These are phyloP conservation scores for Kryptolebias marmoratus DNA, from an alignment of 2,113 vertebrate genomes.

Conservation along the genomic window DNA sequence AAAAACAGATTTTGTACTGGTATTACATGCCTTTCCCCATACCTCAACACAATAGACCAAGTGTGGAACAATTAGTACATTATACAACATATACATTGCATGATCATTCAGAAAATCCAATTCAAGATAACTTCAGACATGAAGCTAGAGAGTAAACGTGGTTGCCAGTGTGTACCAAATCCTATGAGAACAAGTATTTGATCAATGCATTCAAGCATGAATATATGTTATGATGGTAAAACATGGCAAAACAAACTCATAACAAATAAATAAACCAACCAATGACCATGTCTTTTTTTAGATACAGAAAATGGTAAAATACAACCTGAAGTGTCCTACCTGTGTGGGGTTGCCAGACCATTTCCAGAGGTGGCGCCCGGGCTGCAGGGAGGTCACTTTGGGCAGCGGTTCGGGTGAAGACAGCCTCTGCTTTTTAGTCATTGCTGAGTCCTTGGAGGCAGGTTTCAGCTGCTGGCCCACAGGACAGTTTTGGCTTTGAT, in stretches of 20 bases:
- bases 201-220: not conserved
- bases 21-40: too few species aligned
- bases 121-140: conserved; percentile 28
- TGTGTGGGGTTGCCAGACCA: conserved; percentile 98
- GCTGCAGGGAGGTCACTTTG: conserved; percentile 89
- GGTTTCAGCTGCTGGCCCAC: conserved; percentile 59
- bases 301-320: not conserved
- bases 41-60: too few species aligned
- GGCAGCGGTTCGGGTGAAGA: conserved; percentile 90
- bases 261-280: not conserved
- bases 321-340: conserved; percentile 72
- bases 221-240: conserved; percentile 13
- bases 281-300: not conserved
- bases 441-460: conserved; percentile 76
- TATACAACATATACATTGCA: too few species aligned
- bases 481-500: conserved; percentile 45
- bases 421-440: conserved; percentile 90
- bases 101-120: not conserved
- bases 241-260: conserved; percentile 14
- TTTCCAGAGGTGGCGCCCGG: conserved; percentile 94
- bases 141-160: not conserved
- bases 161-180: not conserved
- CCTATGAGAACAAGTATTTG: conserved; percentile 5
- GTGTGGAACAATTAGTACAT: too few species aligned
- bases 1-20: too few species aligned